phyloP scores from a whole-genome alignment of 2,797 vertebrate species.

The Leptoclinus maculatus region DNA sequence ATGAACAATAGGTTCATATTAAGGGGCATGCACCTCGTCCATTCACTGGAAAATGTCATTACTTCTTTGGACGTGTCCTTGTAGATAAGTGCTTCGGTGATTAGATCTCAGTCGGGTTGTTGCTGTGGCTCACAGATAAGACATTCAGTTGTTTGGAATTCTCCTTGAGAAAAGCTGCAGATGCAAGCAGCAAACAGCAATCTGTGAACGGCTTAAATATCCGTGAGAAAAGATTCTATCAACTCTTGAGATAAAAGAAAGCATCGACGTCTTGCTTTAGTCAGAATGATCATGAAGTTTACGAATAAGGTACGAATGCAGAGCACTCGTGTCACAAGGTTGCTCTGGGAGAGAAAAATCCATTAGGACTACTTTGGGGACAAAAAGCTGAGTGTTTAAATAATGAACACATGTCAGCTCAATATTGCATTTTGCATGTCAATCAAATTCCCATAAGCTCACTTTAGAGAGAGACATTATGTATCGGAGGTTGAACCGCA shows the following conservation, averaged over 20 bases:
- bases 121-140: neutral
- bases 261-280: neutral
- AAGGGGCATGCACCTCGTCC: neutral
- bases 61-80: neutral
- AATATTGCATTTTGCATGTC: constrained; percentile 3
- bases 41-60: neutral
- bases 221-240: neutral
- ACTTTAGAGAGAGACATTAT: constrained; percentile 23
- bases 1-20: neutral
- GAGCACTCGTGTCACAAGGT: neutral
- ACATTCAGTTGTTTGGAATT: neutral
- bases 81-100: neutral
- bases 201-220: neutral
- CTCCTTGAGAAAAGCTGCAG: neutral
- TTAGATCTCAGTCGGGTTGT: neutral
- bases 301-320: constrained; percentile 1
- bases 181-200: neutral
- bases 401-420: constrained; percentile 8
- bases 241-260: neutral
- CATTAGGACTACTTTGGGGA: neutral
- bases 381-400: constrained; percentile 1
- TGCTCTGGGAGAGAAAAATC: neutral
- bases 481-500: constrained; percentile 20
- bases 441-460: constrained; percentile 37
- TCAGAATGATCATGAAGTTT: neutral